Evolutionary conservation across 2,888 invertebrate species (phyloP), one percentile per base, ranked within the genome.

Genomic region (Drosophila nigritarsus): DNA sequence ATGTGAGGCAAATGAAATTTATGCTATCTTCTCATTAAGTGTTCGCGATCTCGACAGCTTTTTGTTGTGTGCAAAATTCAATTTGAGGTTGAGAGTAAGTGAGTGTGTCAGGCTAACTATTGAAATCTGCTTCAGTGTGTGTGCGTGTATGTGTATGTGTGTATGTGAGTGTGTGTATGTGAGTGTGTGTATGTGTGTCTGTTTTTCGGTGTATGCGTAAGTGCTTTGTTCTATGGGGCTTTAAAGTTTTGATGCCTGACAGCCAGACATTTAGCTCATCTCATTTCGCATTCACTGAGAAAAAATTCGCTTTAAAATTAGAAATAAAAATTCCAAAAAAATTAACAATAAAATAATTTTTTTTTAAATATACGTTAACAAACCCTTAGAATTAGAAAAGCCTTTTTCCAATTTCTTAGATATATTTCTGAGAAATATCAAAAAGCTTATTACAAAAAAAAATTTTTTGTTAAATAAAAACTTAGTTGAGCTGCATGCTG

Each of bases 1-100:
- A 48, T 45, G 51, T 51, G 50, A 34, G 27, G 53, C 72, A 65
- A 63, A 53, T 67, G 59, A 69, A 66, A 71, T 75, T 62, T 73
- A 64, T 79, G 74, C 63, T 83, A 83, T 83, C 78, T 78, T 54
- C 49, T 72, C 61, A 53, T 45, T 59, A 66, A 66, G 40, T 67
- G 38, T 29, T 36, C 55, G 80, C 76, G 80, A 78, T 78, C 71
- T 80, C 38, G 29, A 40, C 36, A 48, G 48, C 42, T 61, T 71
- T 86, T 81, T 83, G 78, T 81, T 72, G 67, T 73, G 66, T 50
- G 77, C 65, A 60, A 80, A 89, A 86, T 85, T 87, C 62, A 89
- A 86, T 87, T 84, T 89, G 70, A 66, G 83, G 70, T 69, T 71
- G 60, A 58, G 53, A 24, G 24, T 24, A 69, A 61, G 80, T 73